Percentiles rank a stretch among this genome's conserved stretches.
Evolutionary conservation across 2,113 vertebrate genomes (phyloP).

Genomic region (Nicator chloris): DNA sequence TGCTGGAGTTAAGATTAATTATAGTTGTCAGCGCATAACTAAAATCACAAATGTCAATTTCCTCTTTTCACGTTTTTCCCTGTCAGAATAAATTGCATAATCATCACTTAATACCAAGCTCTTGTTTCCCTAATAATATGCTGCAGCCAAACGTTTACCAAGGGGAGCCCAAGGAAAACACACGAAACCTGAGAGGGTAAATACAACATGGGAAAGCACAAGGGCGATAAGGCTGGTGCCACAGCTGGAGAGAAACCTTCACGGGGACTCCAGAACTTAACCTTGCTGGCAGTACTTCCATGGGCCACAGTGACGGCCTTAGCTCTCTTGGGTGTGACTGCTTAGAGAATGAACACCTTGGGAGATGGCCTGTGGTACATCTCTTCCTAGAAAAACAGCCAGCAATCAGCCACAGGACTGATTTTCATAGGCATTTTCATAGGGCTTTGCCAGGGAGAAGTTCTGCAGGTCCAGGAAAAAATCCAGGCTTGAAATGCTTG

Average conservation of each 20-base stretch:
- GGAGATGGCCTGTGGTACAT: not conserved
- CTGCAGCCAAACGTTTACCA: slow-evolving; percentile 43
- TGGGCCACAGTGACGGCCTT: not conserved
- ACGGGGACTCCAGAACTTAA: not conserved
- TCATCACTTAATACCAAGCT: slow-evolving; percentile 62
- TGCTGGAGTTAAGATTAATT: slow-evolving; percentile 64
- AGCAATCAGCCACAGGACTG: not conserved
- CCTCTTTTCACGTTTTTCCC: slow-evolving; percentile 48
- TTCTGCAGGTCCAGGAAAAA: not conserved
- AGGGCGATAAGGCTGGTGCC: not conserved
- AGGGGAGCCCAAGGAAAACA: slow-evolving; percentile 48
- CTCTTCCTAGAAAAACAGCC: not conserved
- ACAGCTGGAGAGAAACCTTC: not conserved
- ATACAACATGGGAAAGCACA: not conserved
- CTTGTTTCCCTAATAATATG: slow-evolving; percentile 56
- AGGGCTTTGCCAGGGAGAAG: not conserved
- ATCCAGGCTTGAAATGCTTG: rapidly evolving
- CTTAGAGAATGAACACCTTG: not conserved
- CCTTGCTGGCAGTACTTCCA: not conserved
- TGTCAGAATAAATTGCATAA: slow-evolving; percentile 70
- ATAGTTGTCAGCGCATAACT: slow-evolving; percentile 59
- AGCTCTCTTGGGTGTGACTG: too few species aligned
- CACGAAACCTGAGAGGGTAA: slow-evolving; percentile 35
- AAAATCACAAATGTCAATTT: slow-evolving; percentile 66
- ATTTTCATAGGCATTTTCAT: too few species aligned